Conservation (phyloP, 2,888 invertebrate genomes). For the Apamea sordens region DNA sequence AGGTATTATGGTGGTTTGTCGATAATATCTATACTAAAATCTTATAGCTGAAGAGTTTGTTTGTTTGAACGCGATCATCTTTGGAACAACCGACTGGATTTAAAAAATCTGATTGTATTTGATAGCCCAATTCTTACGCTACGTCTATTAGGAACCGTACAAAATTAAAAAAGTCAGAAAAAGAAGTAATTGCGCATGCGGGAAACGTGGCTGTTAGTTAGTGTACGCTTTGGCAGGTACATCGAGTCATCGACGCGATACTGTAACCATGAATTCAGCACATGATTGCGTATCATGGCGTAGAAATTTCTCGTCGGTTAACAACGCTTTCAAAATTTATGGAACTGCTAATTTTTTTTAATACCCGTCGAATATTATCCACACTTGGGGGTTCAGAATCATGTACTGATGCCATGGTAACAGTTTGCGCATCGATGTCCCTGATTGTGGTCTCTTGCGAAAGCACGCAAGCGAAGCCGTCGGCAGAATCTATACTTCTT, state of each 20-base stretch:
- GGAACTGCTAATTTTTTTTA: no score
- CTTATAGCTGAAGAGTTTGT: neutral
- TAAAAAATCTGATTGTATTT: neutral
- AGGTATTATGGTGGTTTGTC: conserved; percentile 60
- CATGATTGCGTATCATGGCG: no score
- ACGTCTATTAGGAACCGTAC: neutral
- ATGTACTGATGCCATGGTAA: no score
- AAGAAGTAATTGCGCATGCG: neutral
- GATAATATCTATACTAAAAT: conserved; percentile 56
- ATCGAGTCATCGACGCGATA: neutral
- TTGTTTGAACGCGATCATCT: neutral
- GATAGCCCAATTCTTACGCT: neutral
- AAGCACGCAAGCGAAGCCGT: neutral
- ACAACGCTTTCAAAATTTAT: no score
- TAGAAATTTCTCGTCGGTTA: no score
- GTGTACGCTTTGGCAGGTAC: neutral
- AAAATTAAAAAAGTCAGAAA: neutral
- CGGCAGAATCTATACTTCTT: conserved; percentile 65
- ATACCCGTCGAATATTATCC: no score
- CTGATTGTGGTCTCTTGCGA: neutral
- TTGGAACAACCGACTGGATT: neutral
- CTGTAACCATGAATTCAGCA: neutral
- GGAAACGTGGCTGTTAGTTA: neutral
- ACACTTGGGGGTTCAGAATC: no score
- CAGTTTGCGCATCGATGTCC: no score